Base-by-base conservation (phyloP, 2,113 vertebrate species). In the Mohoua ochrocephala region DNA sequence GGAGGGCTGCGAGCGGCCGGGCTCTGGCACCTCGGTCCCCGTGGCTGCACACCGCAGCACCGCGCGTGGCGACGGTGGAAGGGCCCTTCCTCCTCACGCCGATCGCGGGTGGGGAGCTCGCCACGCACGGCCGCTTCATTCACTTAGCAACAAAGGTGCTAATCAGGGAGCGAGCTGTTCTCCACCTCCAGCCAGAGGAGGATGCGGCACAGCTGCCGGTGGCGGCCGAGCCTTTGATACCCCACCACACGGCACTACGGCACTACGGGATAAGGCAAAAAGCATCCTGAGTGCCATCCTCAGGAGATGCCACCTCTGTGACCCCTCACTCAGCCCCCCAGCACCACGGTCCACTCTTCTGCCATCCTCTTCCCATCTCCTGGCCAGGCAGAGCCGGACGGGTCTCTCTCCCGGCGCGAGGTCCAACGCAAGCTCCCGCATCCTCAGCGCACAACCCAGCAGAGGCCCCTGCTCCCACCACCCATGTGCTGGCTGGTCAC, bases 121-220 rank as follows among this genome's bases (percentile, higher is more conserved):
- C 96, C 94, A 70, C 73, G 91, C 97, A 97, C 78, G 91, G 97
- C 97, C 87, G 61, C 95, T 78, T 95, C 80, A 76, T 96, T 97
- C 97, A 97, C 97, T 97, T 95, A 78, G 94, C 98, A 98, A 98
- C 97, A 96, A 98, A 98, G 97, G 97, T 97, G 97, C 97, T 98
- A 98, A 98, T 97, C 97, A 98, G 97, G 97, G 30, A 68, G n/a
- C 1, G 97, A 96, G 97, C 97, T 97, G 96, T 82, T 89, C 69
- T 54, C 96, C 80, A 68, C 96, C 97, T 91, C 97, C 97, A 98
- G 97, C 95, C 79, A 26, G 93, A 89, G 80, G 94, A 97, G 94
- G 95, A 95, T 80, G 96, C 26, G 39, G 97, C 79, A 95, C 97
- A 97, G 98, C 97, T 52, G 68, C 41, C 1, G 0, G 35, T 3